Conservation (phyloP, 2,797 vertebrate species). For the Sebastes vulpes region DNA sequence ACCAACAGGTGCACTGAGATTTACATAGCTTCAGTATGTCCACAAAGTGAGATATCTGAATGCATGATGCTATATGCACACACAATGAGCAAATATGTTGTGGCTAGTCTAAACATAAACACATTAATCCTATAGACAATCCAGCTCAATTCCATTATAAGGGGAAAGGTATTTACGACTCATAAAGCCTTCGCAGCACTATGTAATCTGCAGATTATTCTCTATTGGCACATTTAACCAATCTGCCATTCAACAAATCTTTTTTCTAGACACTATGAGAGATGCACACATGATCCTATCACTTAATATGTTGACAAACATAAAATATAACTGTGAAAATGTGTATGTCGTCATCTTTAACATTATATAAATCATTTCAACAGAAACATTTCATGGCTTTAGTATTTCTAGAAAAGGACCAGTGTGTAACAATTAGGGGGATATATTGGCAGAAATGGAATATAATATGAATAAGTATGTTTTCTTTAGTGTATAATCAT, state of each 20-base stretch:
- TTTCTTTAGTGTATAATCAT: no score
- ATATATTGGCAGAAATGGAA: neutral
- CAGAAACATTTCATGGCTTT: neutral
- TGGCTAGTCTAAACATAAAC: conserved; percentile 31
- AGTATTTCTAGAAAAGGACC: no score
- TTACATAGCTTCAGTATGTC: neutral
- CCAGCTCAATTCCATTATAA: conserved; percentile 30
- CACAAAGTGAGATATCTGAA: conserved; percentile 3
- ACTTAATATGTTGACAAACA: neutral
- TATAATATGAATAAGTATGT: no score
- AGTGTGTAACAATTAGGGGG: neutral
- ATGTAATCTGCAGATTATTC: conserved; percentile 45
- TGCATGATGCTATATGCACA: neutral
- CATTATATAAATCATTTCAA: neutral
- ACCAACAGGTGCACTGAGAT: conserved; percentile 15
- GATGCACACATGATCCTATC: neutral
- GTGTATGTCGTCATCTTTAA: neutral
- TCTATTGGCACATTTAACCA: conserved; percentile 20
- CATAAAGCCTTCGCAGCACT: conserved; percentile 9
- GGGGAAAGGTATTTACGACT: conserved; percentile 24
- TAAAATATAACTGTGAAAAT: neutral
- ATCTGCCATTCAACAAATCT: conserved; percentile 8
- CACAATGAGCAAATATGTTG: conserved; percentile 10
- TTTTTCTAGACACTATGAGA: neutral
- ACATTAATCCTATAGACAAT: conserved; percentile 51